Evolutionary conservation across 2,888 invertebrate species (phyloP).

Genomic region (Eudemis profundana): DNA sequence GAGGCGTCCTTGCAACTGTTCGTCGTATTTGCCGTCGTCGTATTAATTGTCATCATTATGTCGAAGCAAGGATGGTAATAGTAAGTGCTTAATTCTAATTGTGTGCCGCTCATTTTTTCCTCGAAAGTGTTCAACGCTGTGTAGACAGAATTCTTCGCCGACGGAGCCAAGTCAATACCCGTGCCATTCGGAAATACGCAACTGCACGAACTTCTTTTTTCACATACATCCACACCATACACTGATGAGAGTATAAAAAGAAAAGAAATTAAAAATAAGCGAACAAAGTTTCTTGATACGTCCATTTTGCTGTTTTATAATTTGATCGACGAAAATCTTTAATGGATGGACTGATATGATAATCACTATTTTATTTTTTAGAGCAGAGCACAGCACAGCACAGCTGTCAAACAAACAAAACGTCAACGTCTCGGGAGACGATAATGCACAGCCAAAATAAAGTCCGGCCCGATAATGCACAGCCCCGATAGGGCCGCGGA

Average conservation of each 20-base stretch:
- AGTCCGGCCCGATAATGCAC: too few relatives aligned
- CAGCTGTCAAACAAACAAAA: neutral
- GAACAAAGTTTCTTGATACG: conserved; percentile 47
- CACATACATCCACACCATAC: conserved; percentile 65
- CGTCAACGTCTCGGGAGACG: neutral
- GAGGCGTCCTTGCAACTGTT: conserved; percentile 60
- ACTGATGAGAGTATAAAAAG: conserved; percentile 50
- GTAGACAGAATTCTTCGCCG: conserved; percentile 63
- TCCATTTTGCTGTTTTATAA: conserved; percentile 52
- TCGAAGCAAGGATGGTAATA: conserved; percentile 78
- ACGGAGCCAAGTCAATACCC: conserved; percentile 74
- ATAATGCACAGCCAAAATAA: too few relatives aligned
- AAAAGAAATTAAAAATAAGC: conserved; percentile 52
- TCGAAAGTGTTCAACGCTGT: conserved; percentile 57
- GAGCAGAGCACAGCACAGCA: neutral
- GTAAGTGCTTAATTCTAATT: conserved; percentile 65
- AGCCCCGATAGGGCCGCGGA: too few relatives aligned
- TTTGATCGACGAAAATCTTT: conserved; percentile 21
- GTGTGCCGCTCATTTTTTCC: conserved; percentile 52
- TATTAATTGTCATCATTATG: conserved; percentile 47
- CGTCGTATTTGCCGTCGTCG: conserved; percentile 49
- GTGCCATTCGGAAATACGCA: conserved; percentile 81
- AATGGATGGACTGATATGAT: neutral
- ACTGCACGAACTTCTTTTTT: conserved; percentile 67
- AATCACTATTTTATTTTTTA: neutral